Evolutionary conservation across 2,113 vertebrate genomes (phyloP).

Genomic region (Ceyx melanurus): DNA sequence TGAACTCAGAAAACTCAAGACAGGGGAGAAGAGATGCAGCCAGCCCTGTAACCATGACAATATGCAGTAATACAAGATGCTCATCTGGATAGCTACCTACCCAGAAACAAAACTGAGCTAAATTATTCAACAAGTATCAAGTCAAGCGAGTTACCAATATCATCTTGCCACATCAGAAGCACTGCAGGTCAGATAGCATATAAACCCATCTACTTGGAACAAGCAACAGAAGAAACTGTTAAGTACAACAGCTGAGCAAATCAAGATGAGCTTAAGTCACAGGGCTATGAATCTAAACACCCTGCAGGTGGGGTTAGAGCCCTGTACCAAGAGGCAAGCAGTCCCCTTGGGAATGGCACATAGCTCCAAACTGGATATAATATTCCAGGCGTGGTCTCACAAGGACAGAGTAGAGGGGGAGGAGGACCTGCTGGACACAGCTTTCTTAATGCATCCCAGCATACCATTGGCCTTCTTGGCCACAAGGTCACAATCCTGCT

Average conservation of each 20-base stretch:
- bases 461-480: no score
- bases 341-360: background rate
- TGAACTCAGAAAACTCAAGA: background rate
- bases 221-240: background rate
- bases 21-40: background rate
- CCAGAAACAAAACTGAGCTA: background rate
- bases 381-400: no score
- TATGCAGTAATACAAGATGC: background rate
- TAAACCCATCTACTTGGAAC: background rate
- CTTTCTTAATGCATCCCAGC: no score
- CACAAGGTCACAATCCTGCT: no score
- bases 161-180: background rate
- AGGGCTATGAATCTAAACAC: background rate
- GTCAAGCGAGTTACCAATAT: background rate
- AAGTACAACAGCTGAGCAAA: background rate
- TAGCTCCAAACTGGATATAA: no score
- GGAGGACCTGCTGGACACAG: no score
- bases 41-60: constrained; percentile 30
- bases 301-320: background rate
- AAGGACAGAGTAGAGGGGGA: no score
- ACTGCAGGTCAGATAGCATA: background rate
- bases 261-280: background rate
- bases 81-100: background rate
- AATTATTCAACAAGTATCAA: constrained; percentile 23
- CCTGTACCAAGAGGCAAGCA: background rate